Base-by-base conservation (phyloP, 2,113 vertebrate species). In the Cavia aperea region DNA sequence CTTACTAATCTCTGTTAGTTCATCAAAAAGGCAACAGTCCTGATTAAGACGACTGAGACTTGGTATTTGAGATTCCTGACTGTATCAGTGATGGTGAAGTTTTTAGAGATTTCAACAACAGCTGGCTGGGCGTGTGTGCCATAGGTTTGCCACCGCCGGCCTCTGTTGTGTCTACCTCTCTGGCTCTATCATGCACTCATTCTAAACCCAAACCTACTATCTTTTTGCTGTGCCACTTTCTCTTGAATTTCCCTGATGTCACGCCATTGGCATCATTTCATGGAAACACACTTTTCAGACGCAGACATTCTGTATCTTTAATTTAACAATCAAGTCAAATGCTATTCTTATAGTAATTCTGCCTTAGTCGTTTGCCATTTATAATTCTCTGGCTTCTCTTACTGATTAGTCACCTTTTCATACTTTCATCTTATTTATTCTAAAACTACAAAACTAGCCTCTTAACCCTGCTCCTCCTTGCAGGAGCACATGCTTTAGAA, bases 361-460 rank as follows among this genome's bases (percentile, higher is more conserved):
- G 29, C 31, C 21, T 46, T 81, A 43, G 65, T 90, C 39, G 89
- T 24, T 90, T 72, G 56, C 29, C 26, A 81, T 95, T 92, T 92
- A 54, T 89, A 92, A 88, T 11, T 56, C 31, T 86, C 33, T n/a
- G 16, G 43, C 77, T 62, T 58, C 11, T 49, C 82, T 79, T 66
- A 54, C 24, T 33, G 79, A 4, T 90, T 65, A 83, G 18, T 56
- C 68, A 70, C n/a, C 36, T 92, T 93, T 91, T 49, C 10, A 24
- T 60, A 77, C 54, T 62, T 82, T 79, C 56, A 56, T 54, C 19
- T 86, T 56, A 51, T 43, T 84, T 75, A 70, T 49, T 93, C 56
- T 84, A 78, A 23, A 86, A 39, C 14, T 54, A 89, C 81, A 92
- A 87, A 89, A 75, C 7, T 15, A 65, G 6, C 24, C 39, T 16